A percentile compares a stretch with the other conserved stretches of the same genome.
Conservation (phyloP, 2,797 vertebrate genomes). For the Dryobates pubescens region DNA sequence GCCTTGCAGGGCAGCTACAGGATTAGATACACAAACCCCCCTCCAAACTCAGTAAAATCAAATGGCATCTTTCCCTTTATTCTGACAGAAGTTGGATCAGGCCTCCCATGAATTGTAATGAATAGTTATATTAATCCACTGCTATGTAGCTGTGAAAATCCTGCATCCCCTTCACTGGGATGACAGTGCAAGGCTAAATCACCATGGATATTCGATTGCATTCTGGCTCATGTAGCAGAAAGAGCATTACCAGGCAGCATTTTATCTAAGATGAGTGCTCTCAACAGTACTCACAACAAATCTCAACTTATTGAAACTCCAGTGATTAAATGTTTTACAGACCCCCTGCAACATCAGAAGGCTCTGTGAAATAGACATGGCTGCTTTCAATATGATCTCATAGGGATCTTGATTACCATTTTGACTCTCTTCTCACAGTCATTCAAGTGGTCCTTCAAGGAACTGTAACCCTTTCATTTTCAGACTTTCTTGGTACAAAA, state of each 20-base stretch:
- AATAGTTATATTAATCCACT: slow-evolving; percentile 56
- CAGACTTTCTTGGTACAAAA: slow-evolving; percentile 6
- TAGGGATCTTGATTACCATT: slow-evolving; percentile 61
- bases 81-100: slow-evolving; percentile 33
- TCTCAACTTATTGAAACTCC: slow-evolving; percentile 60
- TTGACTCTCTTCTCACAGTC: slow-evolving; percentile 46
- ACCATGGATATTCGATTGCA: slow-evolving; percentile 66
- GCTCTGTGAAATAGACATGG: slow-evolving; percentile 52
- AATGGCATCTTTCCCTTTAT: not conserved
- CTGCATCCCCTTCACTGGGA: slow-evolving; percentile 33
- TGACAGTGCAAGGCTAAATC: slow-evolving; percentile 55
- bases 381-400: slow-evolving; percentile 63
- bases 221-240: slow-evolving; percentile 54
- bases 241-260: slow-evolving; percentile 67
- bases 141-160: slow-evolving; percentile 58
- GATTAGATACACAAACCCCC: not conserved
- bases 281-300: slow-evolving; percentile 62
- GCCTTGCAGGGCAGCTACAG: not conserved
- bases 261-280: slow-evolving; percentile 50
- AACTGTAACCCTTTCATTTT: slow-evolving; percentile 58
- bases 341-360: slow-evolving; percentile 61
- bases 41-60: not conserved
- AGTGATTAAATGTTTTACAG: slow-evolving; percentile 67
- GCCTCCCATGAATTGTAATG: slow-evolving; percentile 46
- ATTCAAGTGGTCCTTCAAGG: slow-evolving; percentile 43